Evolutionary conservation across 64 coral and sea anemone species (phyloP), one percentile per base, ranked within the genome.

Genomic region (Stichodactyla helianthus): DNA sequence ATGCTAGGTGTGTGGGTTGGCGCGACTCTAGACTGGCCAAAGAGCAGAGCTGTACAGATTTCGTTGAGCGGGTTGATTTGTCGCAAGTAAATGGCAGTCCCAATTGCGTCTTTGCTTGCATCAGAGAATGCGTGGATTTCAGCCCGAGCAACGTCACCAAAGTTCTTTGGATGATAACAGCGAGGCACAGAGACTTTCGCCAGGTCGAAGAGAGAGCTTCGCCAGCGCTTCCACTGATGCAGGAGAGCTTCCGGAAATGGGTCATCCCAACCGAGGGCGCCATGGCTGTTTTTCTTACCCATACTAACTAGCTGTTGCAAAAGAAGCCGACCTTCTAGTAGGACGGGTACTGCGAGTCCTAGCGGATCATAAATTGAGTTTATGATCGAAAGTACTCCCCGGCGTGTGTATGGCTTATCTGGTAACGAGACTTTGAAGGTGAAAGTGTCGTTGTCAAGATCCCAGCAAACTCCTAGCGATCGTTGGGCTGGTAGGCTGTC

Each of bases 341-440:
- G 28, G 28, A 31, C 28, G 28, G 85, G 85, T 6, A 67, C 59
- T 51, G 65, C 59, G 9, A 86, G 51, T 10, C 85, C 85, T 15
- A 71, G 85, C 17, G 85, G 85, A 35, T 86, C 85, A 18, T 86
- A 86, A 16, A 86, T 71, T 20, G 85, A 86, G 10, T 71, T 71
- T 15, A 71, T 61, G 11, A 71, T 51, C 11, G 85, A 86, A 13
- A 68, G 65, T 13, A 86, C 59, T 14, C 85, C 62, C 14, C 86
- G 14, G 4, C 86, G 14, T 8, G 64, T 77, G n/a, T 56, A 77
- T 53, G 86, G 86, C 53, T 56, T 78, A 8, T 87, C 67, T 6
- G 64, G 64, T 10, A 57, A 17, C 10, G 64, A 18, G 10, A 87
- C 71, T 54, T 77, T 77, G 22, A 77, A 78, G 31, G 65, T 87